Base-by-base conservation (phyloP, 2,113 vertebrate genomes). In the Nansenia antarctica region DNA sequence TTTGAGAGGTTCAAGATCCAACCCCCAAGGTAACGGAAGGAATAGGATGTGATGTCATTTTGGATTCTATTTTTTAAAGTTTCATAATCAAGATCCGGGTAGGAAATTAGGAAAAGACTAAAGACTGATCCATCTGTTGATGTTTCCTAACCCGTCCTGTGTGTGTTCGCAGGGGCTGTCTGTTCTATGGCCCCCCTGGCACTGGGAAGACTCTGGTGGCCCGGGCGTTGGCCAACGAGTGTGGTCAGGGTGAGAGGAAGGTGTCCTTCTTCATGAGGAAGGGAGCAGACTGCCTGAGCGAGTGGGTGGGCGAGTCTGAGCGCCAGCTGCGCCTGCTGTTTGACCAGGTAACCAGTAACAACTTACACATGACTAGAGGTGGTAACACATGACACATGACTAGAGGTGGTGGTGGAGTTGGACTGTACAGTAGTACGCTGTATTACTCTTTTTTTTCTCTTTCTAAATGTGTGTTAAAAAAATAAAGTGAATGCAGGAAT, bases 191-290 rank as follows among this genome's bases (percentile, higher is more conserved):
- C 0, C 96, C 96, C 42, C 97, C 97, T 2, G 97, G 97, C 67
- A 99, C 97, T 14, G 97, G 97, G 52, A 99, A 99, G 85, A 99
- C 97, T 0, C 85, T 99, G 26, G 93, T 98, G 62, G 97, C 96
- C 74, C 90, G 95, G 81, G 97, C 96, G 0, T 92, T 99, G 82
- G 95, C 96, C 61, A 98, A 96, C 47, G 97, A 99, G 65, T 98
- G 96, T 76, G 96, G 96, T 72, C 93, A 94, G 65, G 95, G 94
- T 0, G 94, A 94, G 47, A 94, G 80, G 47, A 95, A 92, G 87
- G 94, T 98, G 47, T 85, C 97, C 0, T 99, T 99, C 86, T 99
- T 98, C 55, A 98, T 98, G 96, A 95, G 96, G 74, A 98, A 98
- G 87, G 97, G 96, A 57, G 95, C 97, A 0, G 97, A 98, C 74